Conservation (phyloP, 2,888 invertebrate species). For the Leptothorax acervorum region DNA sequence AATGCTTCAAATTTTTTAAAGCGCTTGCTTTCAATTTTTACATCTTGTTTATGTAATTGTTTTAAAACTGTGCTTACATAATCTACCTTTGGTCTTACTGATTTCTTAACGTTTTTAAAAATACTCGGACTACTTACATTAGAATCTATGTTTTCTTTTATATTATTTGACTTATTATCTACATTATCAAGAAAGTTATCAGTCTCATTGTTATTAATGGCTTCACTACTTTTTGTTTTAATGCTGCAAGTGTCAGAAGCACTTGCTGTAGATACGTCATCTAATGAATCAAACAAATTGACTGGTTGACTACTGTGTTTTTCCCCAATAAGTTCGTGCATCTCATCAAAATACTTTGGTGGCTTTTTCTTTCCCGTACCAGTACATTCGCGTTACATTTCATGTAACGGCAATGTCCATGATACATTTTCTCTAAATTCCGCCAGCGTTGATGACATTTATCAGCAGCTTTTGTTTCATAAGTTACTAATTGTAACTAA, state of each 20-base stretch:
- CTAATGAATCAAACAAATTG: not conserved
- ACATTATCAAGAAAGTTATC: not conserved
- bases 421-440: conserved; percentile 21
- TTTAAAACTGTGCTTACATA: not conserved
- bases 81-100: not conserved
- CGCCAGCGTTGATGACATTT: conserved; percentile 11
- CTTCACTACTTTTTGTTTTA: not conserved
- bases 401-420: not conserved
- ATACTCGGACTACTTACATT: not conserved
- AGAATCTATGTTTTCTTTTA: not conserved
- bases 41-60: not conserved
- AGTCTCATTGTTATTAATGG: not conserved
- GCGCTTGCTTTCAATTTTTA: not conserved
- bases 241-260: not conserved
- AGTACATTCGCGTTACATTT: too few relatives aligned
- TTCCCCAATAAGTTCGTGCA: conserved; percentile 10
- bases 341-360: conserved; percentile 5
- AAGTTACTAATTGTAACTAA: not conserved
- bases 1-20: not conserved
- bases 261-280: not conserved
- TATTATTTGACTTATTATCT: not conserved
- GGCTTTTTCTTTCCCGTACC: conserved; percentile 3
- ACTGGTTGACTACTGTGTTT: conserved; percentile 18
- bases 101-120: conserved; percentile 8
- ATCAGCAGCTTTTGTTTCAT: not conserved